These are phyloP conservation scores for Eudyptes chrysolophus DNA, from an alignment of 2,113 vertebrate species.

Conservation along the genomic window DNA sequence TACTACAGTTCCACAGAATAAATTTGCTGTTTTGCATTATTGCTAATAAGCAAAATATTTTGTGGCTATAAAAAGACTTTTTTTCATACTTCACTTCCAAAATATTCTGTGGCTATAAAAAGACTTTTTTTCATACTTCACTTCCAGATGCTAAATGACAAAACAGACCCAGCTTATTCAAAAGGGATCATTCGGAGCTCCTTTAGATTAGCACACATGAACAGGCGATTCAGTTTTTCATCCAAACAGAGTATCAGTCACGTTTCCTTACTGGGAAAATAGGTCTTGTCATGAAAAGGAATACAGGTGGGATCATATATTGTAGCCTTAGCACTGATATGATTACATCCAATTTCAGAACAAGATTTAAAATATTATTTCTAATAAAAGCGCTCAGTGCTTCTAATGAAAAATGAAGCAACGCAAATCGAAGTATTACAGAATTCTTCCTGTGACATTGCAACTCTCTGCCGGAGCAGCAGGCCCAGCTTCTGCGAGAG, in stretches of 20 bases:
- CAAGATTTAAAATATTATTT: constrained; percentile 4
- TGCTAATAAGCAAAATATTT: constrained; percentile 23
- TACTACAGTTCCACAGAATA: background rate
- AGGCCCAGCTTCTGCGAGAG: background rate
- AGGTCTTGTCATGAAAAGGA: background rate
- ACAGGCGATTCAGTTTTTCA: background rate
- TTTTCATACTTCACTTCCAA: background rate
- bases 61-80: background rate
- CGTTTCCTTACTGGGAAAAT: background rate
- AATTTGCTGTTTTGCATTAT: background rate
- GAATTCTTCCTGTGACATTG: background rate
- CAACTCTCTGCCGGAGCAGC: background rate
- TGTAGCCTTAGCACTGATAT: background rate
- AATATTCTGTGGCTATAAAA: background rate
- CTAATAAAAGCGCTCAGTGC: background rate
- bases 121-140: background rate
- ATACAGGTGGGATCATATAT: background rate
- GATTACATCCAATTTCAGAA: background rate
- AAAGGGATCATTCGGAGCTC: background rate
- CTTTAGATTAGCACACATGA: background rate
- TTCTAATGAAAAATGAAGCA: background rate
- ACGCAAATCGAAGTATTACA: background rate
- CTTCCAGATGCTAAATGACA: constrained; percentile 9
- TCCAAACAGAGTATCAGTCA: background rate
- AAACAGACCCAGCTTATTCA: background rate